Conservation (phyloP, 2,113 vertebrate species). For the Zingel zingel region DNA sequence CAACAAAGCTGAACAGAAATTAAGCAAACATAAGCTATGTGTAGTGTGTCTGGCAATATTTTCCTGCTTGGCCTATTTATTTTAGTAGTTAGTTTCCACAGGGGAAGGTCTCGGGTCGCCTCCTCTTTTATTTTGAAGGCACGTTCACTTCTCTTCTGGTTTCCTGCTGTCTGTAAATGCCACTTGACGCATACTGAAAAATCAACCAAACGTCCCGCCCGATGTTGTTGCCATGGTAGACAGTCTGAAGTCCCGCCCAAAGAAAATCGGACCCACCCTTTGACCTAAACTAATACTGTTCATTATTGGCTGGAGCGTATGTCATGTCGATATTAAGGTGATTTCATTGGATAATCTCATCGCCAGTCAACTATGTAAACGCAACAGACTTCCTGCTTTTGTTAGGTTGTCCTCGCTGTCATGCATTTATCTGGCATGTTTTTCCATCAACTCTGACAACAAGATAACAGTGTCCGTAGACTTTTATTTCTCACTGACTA, state of each 20-base stretch:
- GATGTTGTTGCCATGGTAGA: conserved; percentile 78
- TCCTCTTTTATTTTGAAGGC: conserved; percentile 50
- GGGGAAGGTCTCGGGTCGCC: too few relatives aligned
- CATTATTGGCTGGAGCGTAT: conserved; percentile 49
- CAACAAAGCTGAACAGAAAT: background rate
- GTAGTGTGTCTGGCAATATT: too few relatives aligned
- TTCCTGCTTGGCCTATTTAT: too few relatives aligned
- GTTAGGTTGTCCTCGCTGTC: conserved; percentile 69
- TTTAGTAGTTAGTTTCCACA: too few relatives aligned
- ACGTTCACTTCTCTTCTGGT: rapidly evolving
- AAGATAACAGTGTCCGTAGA: conserved; percentile 11
- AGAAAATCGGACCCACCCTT: conserved; percentile 39
- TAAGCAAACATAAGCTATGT: background rate
- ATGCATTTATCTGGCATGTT: conserved; percentile 70
- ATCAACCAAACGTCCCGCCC: conserved; percentile 65
- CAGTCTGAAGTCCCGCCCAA: conserved; percentile 48
- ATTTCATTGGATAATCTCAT: conserved; percentile 54
- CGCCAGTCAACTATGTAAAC: conserved; percentile 38
- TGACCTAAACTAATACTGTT: conserved; percentile 26
- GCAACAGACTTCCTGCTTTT: conserved; percentile 66
- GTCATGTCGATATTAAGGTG: background rate
- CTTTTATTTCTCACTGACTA: background rate
- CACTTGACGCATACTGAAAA: conserved; percentile 26
- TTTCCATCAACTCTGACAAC: conserved; percentile 54
- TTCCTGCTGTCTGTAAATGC: background rate